Base-by-base conservation (phyloP, 2,113 vertebrate genomes). In the Callospermophilus lateralis region DNA sequence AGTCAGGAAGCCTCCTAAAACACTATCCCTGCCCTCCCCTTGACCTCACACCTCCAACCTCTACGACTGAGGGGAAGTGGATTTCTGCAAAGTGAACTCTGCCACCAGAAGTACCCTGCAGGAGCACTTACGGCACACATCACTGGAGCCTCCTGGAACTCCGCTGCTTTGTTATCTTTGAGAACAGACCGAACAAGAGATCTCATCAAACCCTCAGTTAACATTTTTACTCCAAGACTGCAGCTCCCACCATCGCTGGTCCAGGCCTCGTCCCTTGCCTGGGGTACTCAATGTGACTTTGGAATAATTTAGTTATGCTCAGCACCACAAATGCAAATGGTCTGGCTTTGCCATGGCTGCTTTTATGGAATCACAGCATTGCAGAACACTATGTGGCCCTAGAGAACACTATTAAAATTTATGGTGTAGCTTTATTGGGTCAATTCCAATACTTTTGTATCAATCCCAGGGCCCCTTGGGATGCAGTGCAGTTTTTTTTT, bases 341-440 rank as follows among this genome's bases (percentile, higher is more conserved):
- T 70, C 42, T 91, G 32, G 19, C 20, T 67, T 78, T 72, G 53
- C 39, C 32, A 11, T n/a, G 51, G 67, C 2, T 77, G n/a, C 32
- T 32, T 84, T 81, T 87, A 84, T 73, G 32, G 45, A 53, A 42
- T 85, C 39, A 65, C 19, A 72, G 80, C 87, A 79, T 4, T 51
- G 37, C 37, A 76, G 48, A 79, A 15, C 22, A 65, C 51, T 84
- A 58, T 45, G 20, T 3, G 3, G 22, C 53, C 42, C 74, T 70
- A 32, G 48, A 91, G 51, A 65, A 77, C 65, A 37, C 4, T 45
- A 4, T 78, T 67, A 63, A 63, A 90, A 77, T 85, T 58, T 72
- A 87, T 91, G 51, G 78, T 16, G 37, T 89, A 67, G n/a, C 15
- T 93, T 90, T 84, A 76, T 13, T 74, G 77, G 73, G 53, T 84